phyloP scores from a whole-genome alignment of 2,113 vertebrate genomes.

The Oncorhynchus masou region DNA sequence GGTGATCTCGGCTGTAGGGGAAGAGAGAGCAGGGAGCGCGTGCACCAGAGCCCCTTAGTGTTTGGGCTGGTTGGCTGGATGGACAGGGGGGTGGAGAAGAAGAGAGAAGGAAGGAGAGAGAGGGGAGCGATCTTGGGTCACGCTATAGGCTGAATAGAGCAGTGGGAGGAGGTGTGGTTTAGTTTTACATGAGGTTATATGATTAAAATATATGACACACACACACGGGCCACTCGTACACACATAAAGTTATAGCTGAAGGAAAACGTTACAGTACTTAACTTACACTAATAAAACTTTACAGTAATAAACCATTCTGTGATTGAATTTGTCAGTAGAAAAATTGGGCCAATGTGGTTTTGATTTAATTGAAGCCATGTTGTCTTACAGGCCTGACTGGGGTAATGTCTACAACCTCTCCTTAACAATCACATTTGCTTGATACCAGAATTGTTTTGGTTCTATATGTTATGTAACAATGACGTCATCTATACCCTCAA shows the following conservation, averaged over 20 bases:
- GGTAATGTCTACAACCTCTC: no score
- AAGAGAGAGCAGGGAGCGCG: not conserved
- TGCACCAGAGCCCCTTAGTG: not conserved
- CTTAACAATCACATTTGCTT: not conserved
- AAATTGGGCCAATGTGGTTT: not conserved
- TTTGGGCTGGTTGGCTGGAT: not conserved
- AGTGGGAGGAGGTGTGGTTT: not conserved
- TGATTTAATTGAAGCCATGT: not conserved
- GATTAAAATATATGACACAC: not conserved
- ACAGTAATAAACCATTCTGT: not conserved
- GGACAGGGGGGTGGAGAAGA: not conserved
- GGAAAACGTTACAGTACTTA: no score
- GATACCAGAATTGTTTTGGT: not conserved
- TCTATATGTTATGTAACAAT: not conserved
- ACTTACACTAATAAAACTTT: not conserved
- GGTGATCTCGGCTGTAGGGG: constrained; percentile 5
- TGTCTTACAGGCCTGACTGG: not conserved
- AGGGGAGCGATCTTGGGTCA: not conserved
- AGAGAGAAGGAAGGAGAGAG: constrained; percentile 4
- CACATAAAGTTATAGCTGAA: not conserved
- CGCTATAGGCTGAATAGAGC: not conserved
- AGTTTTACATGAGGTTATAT: not conserved
- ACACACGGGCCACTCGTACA: not conserved
- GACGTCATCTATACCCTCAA: not conserved
- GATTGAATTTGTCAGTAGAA: not conserved